phyloP scores from a whole-genome alignment of 2,797 vertebrate genomes.

The Meriones psammophilus region DNA sequence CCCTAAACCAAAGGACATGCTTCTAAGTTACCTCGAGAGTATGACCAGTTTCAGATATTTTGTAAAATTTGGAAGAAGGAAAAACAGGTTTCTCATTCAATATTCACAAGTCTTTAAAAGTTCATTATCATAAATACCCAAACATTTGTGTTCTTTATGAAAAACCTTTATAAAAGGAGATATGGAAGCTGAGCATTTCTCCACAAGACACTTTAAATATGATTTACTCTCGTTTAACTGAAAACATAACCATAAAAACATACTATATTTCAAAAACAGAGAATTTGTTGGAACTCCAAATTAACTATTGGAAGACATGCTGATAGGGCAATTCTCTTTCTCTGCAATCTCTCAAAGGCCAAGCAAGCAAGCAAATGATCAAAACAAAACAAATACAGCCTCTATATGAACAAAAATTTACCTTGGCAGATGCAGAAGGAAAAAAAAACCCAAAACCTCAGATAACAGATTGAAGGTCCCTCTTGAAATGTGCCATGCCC shows the following conservation, averaged over 20 bases:
- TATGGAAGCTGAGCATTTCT: background rate
- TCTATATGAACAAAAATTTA: background rate
- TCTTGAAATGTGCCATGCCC: background rate
- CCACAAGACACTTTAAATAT: background rate
- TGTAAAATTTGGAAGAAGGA: background rate
- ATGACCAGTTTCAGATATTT: background rate
- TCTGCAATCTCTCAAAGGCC: background rate
- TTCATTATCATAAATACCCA: slow-evolving; percentile 1
- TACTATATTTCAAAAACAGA: too few species aligned
- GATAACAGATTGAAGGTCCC: background rate
- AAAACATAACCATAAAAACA: slow-evolving; percentile 31
- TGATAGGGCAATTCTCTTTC: too few species aligned
- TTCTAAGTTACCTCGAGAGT: background rate
- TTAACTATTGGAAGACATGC: too few species aligned
- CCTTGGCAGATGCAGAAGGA: background rate
- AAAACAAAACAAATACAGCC: background rate
- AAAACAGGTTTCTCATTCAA: slow-evolving; percentile 36
- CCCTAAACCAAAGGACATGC: background rate
- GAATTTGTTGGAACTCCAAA: too few species aligned
- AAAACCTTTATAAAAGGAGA: slow-evolving; percentile 22
- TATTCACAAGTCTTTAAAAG: slow-evolving; percentile 37
- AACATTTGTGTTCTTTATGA: background rate
- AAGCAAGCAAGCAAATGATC: background rate
- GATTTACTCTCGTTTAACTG: background rate
- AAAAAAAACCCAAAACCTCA: background rate